Percentiles rank a stretch among this genome's conserved stretches.
These are phyloP conservation scores for Brachirus orientalis DNA, from an alignment of 2,113 vertebrate genomes.

Conservation along the genomic window DNA sequence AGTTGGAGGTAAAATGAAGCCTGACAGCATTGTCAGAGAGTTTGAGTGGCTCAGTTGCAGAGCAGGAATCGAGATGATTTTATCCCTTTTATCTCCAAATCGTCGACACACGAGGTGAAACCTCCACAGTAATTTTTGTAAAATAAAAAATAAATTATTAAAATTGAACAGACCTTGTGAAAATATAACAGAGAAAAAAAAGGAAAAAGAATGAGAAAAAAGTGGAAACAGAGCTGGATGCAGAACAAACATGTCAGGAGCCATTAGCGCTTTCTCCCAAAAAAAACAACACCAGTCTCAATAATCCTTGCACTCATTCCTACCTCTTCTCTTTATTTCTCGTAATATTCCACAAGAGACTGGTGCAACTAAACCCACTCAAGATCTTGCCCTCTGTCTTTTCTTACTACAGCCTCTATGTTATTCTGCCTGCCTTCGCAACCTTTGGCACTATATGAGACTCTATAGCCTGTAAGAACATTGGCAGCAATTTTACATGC, in stretches of 20 bases:
- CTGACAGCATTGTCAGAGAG: conserved; percentile 87
- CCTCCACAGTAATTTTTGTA: conserved; percentile 53
- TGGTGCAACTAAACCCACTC: conserved; percentile 52
- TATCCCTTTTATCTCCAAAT: conserved; percentile 84
- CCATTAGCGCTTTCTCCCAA: conserved; percentile 54
- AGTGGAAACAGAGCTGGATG: conserved; percentile 55
- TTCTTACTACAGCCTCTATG: conserved; percentile 29
- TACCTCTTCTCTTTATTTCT: conserved; percentile 39
- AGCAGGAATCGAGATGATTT: conserved; percentile 79
- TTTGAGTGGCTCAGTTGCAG: conserved; percentile 81
- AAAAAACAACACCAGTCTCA: conserved; percentile 48
- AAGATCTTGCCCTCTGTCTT: conserved; percentile 40
- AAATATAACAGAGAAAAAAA: conserved; percentile 53
- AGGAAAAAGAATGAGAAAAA: conserved; percentile 39
- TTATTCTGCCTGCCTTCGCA: conserved; percentile 45
- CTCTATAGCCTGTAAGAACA: conserved; percentile 34
- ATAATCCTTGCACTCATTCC: conserved; percentile 38
- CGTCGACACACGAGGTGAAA: conserved; percentile 70
- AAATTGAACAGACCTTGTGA: conserved; percentile 25
- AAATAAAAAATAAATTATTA: not conserved
- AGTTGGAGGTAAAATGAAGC: conserved; percentile 80
- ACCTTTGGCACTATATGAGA: conserved; percentile 42
- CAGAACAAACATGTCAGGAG: conserved; percentile 76
- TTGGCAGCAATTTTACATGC: conserved; percentile 37
- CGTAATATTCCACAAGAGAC: conserved; percentile 49